These are phyloP conservation scores for Bombus haemorrhoidalis DNA, from an alignment of 1,140 invertebrate genomes.

Conservation along the genomic window DNA sequence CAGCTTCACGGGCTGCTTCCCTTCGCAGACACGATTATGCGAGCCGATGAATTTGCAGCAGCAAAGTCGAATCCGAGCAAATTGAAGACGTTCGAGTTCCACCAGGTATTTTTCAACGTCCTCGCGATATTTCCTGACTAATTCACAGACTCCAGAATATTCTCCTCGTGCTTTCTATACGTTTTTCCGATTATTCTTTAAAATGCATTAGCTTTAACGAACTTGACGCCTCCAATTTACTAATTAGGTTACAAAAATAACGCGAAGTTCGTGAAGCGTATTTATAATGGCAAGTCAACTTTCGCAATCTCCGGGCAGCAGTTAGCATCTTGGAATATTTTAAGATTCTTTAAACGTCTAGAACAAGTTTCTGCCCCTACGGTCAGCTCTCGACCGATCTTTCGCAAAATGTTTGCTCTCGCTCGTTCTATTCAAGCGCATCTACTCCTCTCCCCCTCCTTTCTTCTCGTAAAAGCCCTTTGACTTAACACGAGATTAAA, in stretches of 20 bases:
- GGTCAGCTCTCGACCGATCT: background rate
- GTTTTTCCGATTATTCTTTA: background rate
- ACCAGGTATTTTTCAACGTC: background rate
- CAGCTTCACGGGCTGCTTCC: slow-evolving; percentile 1
- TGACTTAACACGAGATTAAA: background rate
- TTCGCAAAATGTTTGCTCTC: background rate
- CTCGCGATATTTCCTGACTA: background rate
- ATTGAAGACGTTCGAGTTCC: background rate
- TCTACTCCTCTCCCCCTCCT: background rate
- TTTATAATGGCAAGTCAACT: background rate
- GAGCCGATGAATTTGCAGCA: slow-evolving; percentile 22
- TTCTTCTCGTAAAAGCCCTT: background rate
- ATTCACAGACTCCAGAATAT: background rate
- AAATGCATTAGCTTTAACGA: too few relatives aligned
- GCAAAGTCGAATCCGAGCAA: background rate
- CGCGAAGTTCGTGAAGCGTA: too few relatives aligned
- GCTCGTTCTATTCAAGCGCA: background rate
- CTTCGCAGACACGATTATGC: slow-evolving; percentile 36
- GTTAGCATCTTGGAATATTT: background rate
- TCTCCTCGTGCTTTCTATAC: too few relatives aligned
- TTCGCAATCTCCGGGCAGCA: background rate
- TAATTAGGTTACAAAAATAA: too few relatives aligned
- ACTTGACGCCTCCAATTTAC: too few relatives aligned
- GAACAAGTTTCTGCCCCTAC: background rate
- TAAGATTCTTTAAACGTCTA: background rate